phyloP scores from a whole-genome alignment of 1,140 invertebrate species.

The Zaprionus lachaisei region DNA sequence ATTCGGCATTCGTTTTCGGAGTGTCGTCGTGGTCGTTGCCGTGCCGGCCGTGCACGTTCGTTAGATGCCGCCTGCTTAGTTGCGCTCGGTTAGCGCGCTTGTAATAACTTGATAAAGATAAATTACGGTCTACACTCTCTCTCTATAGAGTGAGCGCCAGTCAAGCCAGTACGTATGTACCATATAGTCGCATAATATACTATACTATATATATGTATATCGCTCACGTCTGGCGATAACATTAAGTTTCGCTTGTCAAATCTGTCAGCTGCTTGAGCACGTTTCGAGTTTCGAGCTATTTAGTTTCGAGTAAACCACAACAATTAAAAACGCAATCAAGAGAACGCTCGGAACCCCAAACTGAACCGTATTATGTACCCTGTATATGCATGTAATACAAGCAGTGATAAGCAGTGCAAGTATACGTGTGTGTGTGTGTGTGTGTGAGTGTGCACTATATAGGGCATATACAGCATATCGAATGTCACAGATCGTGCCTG shows the following conservation, averaged over 20 bases:
- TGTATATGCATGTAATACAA: background rate
- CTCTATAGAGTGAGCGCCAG: background rate
- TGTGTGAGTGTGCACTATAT: background rate
- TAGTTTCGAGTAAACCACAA: slow-evolving; percentile 5
- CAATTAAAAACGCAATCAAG: slow-evolving; percentile 32
- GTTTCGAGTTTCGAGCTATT: slow-evolving; percentile 48
- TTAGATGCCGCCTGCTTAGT: slow-evolving; percentile 53
- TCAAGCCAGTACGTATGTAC: slow-evolving; percentile 3
- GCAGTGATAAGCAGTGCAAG: background rate
- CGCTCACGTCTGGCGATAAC: slow-evolving; percentile 30
- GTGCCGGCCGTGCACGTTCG: slow-evolving; percentile 41
- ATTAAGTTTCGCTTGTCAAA: slow-evolving; percentile 32
- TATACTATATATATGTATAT: slow-evolving; percentile 11
- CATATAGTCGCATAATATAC: slow-evolving; percentile 1
- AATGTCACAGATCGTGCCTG: slow-evolving; percentile 1
- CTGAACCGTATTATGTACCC: slow-evolving; percentile 11
- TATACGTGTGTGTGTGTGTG: slow-evolving; percentile 4
- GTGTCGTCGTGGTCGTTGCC: slow-evolving; percentile 43
- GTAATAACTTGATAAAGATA: slow-evolving; percentile 69
- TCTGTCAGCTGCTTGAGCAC: slow-evolving; percentile 51
- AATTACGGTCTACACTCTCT: slow-evolving; percentile 28
- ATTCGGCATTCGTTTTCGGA: slow-evolving; percentile 18
- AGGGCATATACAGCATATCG: background rate
- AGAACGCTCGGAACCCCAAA: slow-evolving; percentile 29
- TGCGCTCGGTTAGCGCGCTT: slow-evolving; percentile 74